These are phyloP conservation scores for Heliconius congener DNA, from an alignment of 1,140 invertebrate species.

Conservation along the genomic window DNA sequence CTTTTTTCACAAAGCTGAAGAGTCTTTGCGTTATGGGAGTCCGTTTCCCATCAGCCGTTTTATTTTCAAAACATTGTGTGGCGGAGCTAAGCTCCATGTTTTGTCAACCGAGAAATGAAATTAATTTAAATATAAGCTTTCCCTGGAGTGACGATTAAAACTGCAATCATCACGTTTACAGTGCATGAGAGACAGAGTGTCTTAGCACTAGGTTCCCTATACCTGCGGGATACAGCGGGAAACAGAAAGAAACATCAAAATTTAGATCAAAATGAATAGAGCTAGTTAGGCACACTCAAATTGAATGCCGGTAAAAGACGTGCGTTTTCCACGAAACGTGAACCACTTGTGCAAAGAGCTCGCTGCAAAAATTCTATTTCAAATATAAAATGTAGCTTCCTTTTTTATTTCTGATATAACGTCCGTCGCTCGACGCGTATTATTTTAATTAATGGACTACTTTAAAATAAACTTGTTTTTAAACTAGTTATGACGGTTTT, in stretches of 20 bases:
- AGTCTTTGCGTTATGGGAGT: too few relatives aligned
- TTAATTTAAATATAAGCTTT: too few relatives aligned
- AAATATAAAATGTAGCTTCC: constrained; percentile 7
- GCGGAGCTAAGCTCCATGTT: too few relatives aligned
- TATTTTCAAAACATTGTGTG: too few relatives aligned
- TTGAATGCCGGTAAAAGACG: not conserved
- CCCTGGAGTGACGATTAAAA: too few relatives aligned
- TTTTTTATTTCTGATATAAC: not conserved
- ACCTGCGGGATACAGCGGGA: too few relatives aligned
- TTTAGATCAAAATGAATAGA: not conserved
- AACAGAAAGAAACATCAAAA: not conserved
- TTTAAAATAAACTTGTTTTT: not conserved
- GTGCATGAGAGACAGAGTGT: too few relatives aligned
- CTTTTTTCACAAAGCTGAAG: too few relatives aligned
- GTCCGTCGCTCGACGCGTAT: not conserved
- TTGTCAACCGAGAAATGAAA: too few relatives aligned
- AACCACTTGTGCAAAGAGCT: not conserved
- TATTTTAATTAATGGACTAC: constrained; percentile 6
- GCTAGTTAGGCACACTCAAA: not conserved
- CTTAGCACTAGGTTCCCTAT: too few relatives aligned
- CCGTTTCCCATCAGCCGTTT: too few relatives aligned
- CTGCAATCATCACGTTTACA: too few relatives aligned
- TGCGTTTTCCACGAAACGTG: not conserved
- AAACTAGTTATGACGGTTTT: not conserved
- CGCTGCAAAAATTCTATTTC: constrained; percentile 14